A percentile compares a stretch with the other conserved stretches of the same genome.
Evolutionary conservation across 1,140 invertebrate genomes (phyloP).

Genomic region (Hyphantria cunea): DNA sequence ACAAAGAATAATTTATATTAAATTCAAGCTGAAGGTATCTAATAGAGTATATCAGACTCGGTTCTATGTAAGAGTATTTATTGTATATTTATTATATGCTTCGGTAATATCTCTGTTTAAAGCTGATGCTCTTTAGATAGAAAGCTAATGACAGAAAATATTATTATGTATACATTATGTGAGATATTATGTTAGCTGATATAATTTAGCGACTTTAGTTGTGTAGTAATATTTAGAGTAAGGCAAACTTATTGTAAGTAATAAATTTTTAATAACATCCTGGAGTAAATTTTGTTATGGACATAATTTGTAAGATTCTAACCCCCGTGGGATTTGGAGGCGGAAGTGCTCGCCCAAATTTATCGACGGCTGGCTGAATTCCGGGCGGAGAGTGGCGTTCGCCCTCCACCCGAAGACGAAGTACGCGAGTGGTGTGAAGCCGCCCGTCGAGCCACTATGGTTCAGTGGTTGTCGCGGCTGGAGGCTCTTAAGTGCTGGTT

Average conservation of each 20-base stretch:
- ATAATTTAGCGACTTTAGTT: constrained; percentile 70
- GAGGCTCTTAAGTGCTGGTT: too few relatives aligned
- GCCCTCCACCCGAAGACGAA: too few relatives aligned
- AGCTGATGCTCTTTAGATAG: constrained; percentile 61
- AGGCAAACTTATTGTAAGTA: constrained; percentile 77
- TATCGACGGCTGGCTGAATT: too few relatives aligned
- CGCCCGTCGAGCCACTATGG: too few relatives aligned
- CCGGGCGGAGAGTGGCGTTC: too few relatives aligned
- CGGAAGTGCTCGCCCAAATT: too few relatives aligned
- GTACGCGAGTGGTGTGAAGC: too few relatives aligned
- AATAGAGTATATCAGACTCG: constrained; percentile 59
- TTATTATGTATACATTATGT: constrained; percentile 63
- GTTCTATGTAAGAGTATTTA: constrained; percentile 71
- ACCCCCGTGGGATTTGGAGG: too few relatives aligned
- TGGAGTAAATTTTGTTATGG: constrained; percentile 1
- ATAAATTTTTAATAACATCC: constrained; percentile 71
- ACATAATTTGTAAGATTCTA: too few relatives aligned
- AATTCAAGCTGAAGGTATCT: constrained; percentile 52
- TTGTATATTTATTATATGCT: constrained; percentile 78
- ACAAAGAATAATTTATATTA: constrained; percentile 66
- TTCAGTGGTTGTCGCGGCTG: too few relatives aligned
- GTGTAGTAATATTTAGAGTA: constrained; percentile 64
- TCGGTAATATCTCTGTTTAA: constrained; percentile 50
- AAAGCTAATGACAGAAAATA: constrained; percentile 50
- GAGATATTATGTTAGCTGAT: constrained; percentile 70